Conservation (phyloP, 2,888 invertebrate species). For the Agrilus cyanescens region DNA sequence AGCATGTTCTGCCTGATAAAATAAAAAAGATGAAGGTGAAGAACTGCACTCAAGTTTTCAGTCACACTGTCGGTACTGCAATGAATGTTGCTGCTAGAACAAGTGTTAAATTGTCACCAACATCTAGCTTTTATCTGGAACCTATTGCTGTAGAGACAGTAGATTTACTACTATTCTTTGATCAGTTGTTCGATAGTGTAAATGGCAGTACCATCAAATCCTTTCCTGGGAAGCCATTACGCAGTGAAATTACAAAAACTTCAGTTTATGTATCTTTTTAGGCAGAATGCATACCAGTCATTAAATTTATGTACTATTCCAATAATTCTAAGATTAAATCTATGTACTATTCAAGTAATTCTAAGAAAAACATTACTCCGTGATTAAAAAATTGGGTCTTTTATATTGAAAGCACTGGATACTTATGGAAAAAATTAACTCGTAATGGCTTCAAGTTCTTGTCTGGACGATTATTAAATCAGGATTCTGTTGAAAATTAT, state of each 20-base stretch:
- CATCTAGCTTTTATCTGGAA: background rate
- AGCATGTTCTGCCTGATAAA: too few species aligned
- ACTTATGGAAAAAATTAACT: too few species aligned
- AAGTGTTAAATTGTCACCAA: background rate
- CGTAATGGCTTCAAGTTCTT: too few species aligned
- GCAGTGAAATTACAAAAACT: background rate
- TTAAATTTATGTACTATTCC: slow-evolving; percentile 9
- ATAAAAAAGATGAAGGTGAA: slow-evolving; percentile 7
- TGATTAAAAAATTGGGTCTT: too few species aligned
- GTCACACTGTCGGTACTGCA: background rate
- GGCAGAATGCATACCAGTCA: slow-evolving; percentile 5
- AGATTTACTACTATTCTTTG: background rate
- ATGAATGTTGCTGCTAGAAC: background rate
- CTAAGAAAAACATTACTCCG: too few species aligned
- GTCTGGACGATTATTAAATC: too few species aligned
- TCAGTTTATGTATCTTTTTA: slow-evolving; percentile 11
- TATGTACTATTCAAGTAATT: slow-evolving; percentile 6
- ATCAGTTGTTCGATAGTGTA: slow-evolving; percentile 1
- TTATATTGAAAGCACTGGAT: too few species aligned
- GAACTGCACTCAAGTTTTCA: slow-evolving; percentile 4
- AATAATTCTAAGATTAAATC: slow-evolving; percentile 1
- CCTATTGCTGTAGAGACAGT: background rate
- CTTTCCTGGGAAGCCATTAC: background rate
- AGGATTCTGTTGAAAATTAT: too few species aligned
- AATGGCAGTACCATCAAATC: background rate